phyloP scores from a whole-genome alignment of 2,888 invertebrate species.

The Agrotis exclamationis region DNA sequence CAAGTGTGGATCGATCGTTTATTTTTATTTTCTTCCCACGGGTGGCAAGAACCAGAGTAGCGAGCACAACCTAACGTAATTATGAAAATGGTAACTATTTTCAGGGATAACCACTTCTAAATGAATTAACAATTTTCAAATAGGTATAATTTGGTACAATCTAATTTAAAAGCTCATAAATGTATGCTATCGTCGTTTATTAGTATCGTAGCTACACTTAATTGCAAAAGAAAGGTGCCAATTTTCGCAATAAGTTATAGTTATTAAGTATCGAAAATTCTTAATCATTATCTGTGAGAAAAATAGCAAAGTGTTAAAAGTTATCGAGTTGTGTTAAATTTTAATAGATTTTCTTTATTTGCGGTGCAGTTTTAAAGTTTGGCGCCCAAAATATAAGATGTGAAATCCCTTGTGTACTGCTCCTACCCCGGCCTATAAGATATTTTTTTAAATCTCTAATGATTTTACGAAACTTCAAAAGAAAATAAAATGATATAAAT shows the following conservation, averaged over 20 bases:
- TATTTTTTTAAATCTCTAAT: constrained; percentile 81
- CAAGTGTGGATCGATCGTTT: constrained; percentile 83
- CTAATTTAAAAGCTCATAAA: constrained; percentile 55
- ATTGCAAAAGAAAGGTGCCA: constrained; percentile 56
- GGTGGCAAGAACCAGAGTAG: constrained; percentile 90
- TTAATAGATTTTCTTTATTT: constrained; percentile 32
- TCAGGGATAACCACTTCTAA: constrained; percentile 88
- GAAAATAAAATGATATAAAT: constrained; percentile 75
- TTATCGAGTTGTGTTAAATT: constrained; percentile 32
- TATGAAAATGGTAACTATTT: constrained; percentile 90
- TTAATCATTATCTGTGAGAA: constrained; percentile 51
- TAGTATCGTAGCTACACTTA: constrained; percentile 34
- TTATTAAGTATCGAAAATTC: constrained; percentile 51
- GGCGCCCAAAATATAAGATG: constrained; percentile 68
- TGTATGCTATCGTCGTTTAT: constrained; percentile 43
- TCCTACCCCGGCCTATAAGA: constrained; percentile 83
- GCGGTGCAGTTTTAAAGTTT: constrained; percentile 54
- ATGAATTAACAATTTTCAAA: constrained; percentile 65
- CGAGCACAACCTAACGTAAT: constrained; percentile 86
- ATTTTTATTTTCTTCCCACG: constrained; percentile 88
- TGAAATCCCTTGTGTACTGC: constrained; percentile 84
- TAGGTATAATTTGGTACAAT: constrained; percentile 54
- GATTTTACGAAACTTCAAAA: constrained; percentile 82
- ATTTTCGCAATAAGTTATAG: constrained; percentile 53
- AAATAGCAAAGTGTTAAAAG: constrained; percentile 40